Evolutionary conservation across 1,140 invertebrate genomes (phyloP).

Genomic region (Parasteatoda tepidariorum): DNA sequence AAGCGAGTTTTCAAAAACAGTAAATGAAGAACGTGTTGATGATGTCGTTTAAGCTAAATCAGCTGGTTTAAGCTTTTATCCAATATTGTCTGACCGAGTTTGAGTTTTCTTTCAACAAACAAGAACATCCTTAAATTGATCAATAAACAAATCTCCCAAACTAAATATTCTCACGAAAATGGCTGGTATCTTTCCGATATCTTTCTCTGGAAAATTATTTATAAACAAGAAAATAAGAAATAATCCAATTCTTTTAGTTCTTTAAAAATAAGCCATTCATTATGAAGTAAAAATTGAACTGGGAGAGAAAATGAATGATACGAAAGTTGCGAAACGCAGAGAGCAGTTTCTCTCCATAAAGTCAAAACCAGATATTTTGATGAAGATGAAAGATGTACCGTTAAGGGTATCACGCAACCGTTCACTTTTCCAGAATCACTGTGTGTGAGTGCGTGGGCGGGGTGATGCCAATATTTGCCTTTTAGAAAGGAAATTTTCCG

Average conservation of each 20-base stretch:
- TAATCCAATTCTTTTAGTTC: not conserved
- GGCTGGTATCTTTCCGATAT: not conserved
- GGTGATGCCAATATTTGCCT: constrained; percentile 47
- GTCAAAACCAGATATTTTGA: constrained; percentile 30
- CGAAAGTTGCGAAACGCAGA: not conserved
- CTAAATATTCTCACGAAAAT: too few relatives aligned
- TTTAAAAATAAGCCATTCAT: constrained; percentile 18
- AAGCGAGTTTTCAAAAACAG: too few relatives aligned
- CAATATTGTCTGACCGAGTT: too few relatives aligned
- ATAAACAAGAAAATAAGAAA: not conserved
- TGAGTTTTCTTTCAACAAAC: too few relatives aligned
- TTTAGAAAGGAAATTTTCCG: constrained; percentile 8
- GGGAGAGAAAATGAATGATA: not conserved
- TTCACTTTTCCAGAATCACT: not conserved
- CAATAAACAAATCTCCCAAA: too few relatives aligned
- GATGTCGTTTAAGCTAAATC: too few relatives aligned
- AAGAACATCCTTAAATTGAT: too few relatives aligned
- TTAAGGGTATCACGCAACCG: not conserved
- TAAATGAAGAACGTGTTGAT: too few relatives aligned
- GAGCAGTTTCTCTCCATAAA: not conserved
- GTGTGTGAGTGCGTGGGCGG: not conserved
- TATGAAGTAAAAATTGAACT: not conserved
- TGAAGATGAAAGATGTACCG: constrained; percentile 24
- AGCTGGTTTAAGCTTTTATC: too few relatives aligned
- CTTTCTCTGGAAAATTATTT: too few relatives aligned